Percentiles rank a stretch among this genome's conserved stretches.
These are phyloP conservation scores for Magallana angulata DNA, from an alignment of 1,140 invertebrate species.

Conservation along the genomic window DNA sequence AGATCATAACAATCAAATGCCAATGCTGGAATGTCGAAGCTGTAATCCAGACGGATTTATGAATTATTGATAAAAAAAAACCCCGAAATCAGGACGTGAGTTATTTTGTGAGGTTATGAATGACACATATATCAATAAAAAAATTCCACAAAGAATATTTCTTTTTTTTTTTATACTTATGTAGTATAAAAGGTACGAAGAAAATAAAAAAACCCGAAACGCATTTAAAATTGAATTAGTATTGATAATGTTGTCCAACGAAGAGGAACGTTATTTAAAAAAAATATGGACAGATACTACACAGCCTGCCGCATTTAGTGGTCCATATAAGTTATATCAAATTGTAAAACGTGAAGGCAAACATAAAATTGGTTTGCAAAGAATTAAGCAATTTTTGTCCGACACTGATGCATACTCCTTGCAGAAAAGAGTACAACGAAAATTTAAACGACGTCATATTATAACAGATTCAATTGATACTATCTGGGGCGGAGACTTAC, in stretches of 20 bases:
- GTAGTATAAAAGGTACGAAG: too few relatives aligned
- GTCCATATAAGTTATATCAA: constrained; percentile 36
- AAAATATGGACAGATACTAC: constrained; percentile 4
- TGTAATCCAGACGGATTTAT: constrained; percentile 18
- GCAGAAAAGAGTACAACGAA: constrained; percentile 7
- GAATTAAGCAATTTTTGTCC: constrained; percentile 41
- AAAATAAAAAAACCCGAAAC: background rate
- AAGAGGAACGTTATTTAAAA: background rate
- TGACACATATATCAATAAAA: background rate
- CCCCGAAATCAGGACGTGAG: background rate
- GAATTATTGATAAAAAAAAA: background rate
- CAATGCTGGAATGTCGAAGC: background rate
- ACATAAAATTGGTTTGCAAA: constrained; percentile 20
- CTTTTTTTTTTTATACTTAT: too few relatives aligned
- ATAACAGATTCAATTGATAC: constrained; percentile 21
- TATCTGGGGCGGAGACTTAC: constrained; percentile 39
- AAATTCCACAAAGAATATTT: background rate
- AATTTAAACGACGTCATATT: background rate
- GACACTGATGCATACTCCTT: constrained; percentile 29
- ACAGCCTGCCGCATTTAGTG: background rate
- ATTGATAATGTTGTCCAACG: background rate
- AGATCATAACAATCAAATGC: background rate
- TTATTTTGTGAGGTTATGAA: background rate
- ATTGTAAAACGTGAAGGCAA: constrained; percentile 48
- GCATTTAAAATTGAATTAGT: background rate